phyloP scores from a whole-genome alignment of 2,113 vertebrate genomes.

The Struthio camelus region DNA sequence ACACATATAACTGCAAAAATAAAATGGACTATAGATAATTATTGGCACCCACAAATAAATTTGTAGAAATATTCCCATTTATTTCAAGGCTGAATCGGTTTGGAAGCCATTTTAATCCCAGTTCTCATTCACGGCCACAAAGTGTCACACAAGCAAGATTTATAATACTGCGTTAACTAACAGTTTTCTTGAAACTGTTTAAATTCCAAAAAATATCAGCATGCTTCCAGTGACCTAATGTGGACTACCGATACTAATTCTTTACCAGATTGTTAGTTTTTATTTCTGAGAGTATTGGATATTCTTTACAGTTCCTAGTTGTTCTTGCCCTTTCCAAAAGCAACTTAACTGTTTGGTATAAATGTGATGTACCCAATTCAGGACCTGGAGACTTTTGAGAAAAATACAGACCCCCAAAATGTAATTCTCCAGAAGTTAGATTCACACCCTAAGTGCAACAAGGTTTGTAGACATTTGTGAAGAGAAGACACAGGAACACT shows the following conservation, averaged over 20 bases:
- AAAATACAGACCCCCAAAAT: not conserved
- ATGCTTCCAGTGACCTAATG: not conserved
- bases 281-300: not conserved
- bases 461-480: not conserved
- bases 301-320: not conserved
- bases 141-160: not conserved
- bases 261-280: not conserved
- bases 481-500: not conserved
- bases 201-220: not conserved
- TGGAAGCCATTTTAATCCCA: not conserved
- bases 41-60: constrained; percentile 24
- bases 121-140: constrained; percentile 10
- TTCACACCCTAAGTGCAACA: not conserved
- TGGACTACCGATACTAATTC: not conserved
- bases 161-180: not conserved
- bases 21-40: not conserved
- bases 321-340: not conserved
- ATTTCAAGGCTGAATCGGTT: not conserved
- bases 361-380: not conserved
- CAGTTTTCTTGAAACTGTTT: not conserved
- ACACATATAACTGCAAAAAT: not conserved
- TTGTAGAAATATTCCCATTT: not conserved
- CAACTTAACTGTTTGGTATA: not conserved
- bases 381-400: not conserved
- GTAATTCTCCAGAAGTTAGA: not conserved